These are phyloP conservation scores for Equus quagga DNA, from an alignment of 2,113 vertebrate genomes.

Conservation along the genomic window DNA sequence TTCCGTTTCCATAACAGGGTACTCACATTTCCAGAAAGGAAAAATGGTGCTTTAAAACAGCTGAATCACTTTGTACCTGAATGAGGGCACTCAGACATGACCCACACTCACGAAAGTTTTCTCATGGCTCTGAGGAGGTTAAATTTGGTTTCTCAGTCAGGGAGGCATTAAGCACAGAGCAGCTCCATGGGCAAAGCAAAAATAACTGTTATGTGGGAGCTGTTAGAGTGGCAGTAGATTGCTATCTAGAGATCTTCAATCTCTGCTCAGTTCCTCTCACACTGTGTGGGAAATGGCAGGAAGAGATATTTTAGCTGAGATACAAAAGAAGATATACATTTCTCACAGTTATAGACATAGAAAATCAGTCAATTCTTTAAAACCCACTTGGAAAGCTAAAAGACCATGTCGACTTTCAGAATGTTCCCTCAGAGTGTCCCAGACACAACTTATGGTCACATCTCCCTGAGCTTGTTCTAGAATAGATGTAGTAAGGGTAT, in stretches of 20 bases:
- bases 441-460: neutral
- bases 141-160: conserved; percentile 24
- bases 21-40: neutral
- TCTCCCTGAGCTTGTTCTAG: neutral
- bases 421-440: neutral
- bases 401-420: neutral
- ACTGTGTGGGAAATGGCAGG: conserved; percentile 9
- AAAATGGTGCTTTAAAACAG: neutral
- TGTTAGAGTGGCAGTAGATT: conserved; percentile 34
- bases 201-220: conserved; percentile 27
- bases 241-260: conserved; percentile 34
- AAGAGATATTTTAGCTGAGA: conserved; percentile 31
- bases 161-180: conserved; percentile 1
- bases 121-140: neutral
- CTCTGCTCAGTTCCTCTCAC: neutral
- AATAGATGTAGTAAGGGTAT: neutral
- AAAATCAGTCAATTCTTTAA: conserved; percentile 40
- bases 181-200: neutral
- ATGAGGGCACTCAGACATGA: neutral
- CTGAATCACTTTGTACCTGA: neutral
- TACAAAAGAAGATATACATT: conserved; percentile 7
- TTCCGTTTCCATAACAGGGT: neutral
- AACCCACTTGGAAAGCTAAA: neutral
- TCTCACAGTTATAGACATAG: neutral
- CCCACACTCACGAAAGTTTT: neutral